Evolutionary conservation across 2,888 invertebrate species (phyloP).

Genomic region (Zele albiditarsus): DNA sequence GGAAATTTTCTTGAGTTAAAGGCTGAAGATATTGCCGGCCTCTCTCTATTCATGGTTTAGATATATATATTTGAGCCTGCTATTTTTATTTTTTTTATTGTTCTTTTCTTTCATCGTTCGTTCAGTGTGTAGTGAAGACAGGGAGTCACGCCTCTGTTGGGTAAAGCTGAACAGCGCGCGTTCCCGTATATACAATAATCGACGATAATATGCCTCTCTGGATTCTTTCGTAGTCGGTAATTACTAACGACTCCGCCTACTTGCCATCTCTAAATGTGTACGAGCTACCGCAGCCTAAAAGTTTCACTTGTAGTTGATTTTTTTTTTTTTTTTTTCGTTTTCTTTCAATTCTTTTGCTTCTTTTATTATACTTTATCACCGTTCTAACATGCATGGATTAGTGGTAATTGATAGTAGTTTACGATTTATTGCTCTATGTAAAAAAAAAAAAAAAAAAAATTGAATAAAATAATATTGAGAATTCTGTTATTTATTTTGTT

Average conservation of each 20-base stretch:
- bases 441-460: neutral
- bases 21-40: conserved; percentile 45
- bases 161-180: conserved; percentile 18
- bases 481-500: neutral
- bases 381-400: conserved; percentile 2
- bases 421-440: neutral
- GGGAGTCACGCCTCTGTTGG: conserved; percentile 24
- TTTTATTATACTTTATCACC: conserved; percentile 1
- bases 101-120: conserved; percentile 1
- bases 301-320: neutral
- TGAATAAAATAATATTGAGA: neutral
- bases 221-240: conserved; percentile 31
- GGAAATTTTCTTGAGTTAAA: conserved; percentile 7
- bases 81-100: neutral
- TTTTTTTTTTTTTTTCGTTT: neutral
- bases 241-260: conserved; percentile 25
- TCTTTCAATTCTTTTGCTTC: neutral
- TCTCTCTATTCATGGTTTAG: conserved; percentile 2
- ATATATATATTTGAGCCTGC: neutral
- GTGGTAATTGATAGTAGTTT: conserved; percentile 9
- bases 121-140: conserved; percentile 19
- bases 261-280: conserved; percentile 29
- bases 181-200: conserved; percentile 11
- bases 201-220: conserved; percentile 26
- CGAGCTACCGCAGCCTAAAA: conserved; percentile 27